Conservation (phyloP, 2,888 invertebrate genomes). For the Elegia similella region DNA sequence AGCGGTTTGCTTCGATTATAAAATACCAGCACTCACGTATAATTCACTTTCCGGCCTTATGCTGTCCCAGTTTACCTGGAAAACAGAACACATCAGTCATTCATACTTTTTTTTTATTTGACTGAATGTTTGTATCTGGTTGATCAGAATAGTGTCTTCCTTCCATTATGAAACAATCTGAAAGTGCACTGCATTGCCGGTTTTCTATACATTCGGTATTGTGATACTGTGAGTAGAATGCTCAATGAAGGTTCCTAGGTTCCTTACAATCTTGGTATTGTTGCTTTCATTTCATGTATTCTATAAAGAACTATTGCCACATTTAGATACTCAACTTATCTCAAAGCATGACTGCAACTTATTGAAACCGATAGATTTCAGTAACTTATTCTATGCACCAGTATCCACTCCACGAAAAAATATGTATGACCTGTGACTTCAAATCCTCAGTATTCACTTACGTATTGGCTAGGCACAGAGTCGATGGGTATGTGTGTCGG, state of each 20-base stretch:
- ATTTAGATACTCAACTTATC: too few species aligned
- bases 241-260: background rate
- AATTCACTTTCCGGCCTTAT: constrained; percentile 81
- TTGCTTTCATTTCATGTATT: too few species aligned
- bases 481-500: constrained; percentile 72
- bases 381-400: background rate
- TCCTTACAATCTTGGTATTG: background rate
- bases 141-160: background rate
- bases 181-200: background rate
- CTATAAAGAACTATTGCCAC: too few species aligned
- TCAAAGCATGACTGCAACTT: too few species aligned
- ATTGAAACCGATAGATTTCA: too few species aligned
- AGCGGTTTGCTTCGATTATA: constrained; percentile 47
- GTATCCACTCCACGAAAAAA: background rate
- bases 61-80: constrained; percentile 82
- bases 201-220: background rate
- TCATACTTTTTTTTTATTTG: constrained; percentile 47
- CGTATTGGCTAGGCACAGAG: constrained; percentile 77
- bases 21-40: constrained; percentile 73
- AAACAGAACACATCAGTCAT: constrained; percentile 71
- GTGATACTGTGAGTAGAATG: background rate
- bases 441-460: constrained; percentile 41
- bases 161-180: background rate
- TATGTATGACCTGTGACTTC: background rate
- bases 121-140: constrained; percentile 48